phyloP scores from a whole-genome alignment of 30 jellyfish, hydroid and myxozoan species.

The Aurelia coerulea region DNA sequence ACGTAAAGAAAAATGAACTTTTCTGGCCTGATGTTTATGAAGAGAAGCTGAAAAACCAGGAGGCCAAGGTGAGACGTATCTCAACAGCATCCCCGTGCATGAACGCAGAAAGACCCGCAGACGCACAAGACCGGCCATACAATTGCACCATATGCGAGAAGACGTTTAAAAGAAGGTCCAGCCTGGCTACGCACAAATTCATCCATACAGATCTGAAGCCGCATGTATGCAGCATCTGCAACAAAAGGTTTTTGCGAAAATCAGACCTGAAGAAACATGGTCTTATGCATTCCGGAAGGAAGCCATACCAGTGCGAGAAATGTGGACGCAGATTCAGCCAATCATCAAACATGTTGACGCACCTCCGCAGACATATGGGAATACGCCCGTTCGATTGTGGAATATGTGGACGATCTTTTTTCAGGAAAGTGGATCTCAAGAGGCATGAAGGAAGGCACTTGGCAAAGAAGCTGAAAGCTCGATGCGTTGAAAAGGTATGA shows the following conservation, averaged over 20 bases:
- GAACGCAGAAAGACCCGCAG: conserved; percentile 20
- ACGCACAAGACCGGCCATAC: conserved; percentile 46
- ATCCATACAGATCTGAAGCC: conserved; percentile 75
- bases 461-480: conserved; percentile 51
- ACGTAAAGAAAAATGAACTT: conserved; percentile 5
- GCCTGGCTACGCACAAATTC: conserved; percentile 75
- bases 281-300: conserved; percentile 70
- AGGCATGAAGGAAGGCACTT: conserved; percentile 68
- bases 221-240: conserved; percentile 64
- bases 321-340: conserved; percentile 81
- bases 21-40: conserved; percentile 25
- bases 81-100: conserved; percentile 24
- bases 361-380: conserved; percentile 77
- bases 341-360: conserved; percentile 84
- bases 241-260: conserved; percentile 51
- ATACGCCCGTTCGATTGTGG: conserved; percentile 59
- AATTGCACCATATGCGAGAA: conserved; percentile 61
- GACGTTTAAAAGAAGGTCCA: conserved; percentile 71
- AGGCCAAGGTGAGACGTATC: conserved; percentile 10
- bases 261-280: conserved; percentile 75
- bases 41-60: neutral
- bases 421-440: conserved; percentile 65
- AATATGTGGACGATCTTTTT: conserved; percentile 61
- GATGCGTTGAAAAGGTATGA: conserved; percentile 14
- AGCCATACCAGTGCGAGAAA: conserved; percentile 73